Evolutionary conservation across 1,140 invertebrate species (phyloP).

Genomic region (Chlorops oryzae): DNA sequence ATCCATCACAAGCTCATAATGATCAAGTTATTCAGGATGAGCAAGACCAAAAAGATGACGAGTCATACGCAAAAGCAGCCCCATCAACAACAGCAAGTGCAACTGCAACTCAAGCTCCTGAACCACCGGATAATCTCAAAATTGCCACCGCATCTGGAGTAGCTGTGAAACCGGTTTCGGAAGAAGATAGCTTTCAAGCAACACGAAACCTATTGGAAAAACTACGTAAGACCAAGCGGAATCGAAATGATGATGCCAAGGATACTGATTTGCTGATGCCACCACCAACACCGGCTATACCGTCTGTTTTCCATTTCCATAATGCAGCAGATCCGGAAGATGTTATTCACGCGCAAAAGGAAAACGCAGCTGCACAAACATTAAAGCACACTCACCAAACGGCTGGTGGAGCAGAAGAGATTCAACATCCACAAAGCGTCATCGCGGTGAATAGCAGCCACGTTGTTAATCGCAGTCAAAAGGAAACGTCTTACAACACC

Average conservation of each 20-base stretch:
- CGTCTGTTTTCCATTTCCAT: conserved; percentile 40
- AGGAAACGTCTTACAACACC: too few relatives aligned
- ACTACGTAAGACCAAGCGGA: conserved; percentile 37
- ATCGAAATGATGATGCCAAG: conserved; percentile 28
- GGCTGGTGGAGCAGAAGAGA: too few relatives aligned
- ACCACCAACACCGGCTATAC: conserved; percentile 39
- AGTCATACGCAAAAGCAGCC: conserved; percentile 9
- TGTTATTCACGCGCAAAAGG: conserved; percentile 39
- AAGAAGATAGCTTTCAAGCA: conserved; percentile 36
- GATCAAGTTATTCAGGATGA: too few relatives aligned
- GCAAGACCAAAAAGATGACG: too few relatives aligned
- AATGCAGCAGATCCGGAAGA: conserved; percentile 43
- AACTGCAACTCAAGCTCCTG: conserved; percentile 14
- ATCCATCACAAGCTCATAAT: too few relatives aligned
- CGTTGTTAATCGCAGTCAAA: too few relatives aligned
- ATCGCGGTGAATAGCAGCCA: too few relatives aligned
- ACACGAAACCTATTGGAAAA: conserved; percentile 38
- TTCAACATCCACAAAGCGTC: too few relatives aligned
- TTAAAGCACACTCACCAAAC: too few relatives aligned
- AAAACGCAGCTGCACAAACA: conserved; percentile 23
- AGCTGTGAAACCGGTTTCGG: conserved; percentile 26
- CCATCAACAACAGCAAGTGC: conserved; percentile 6
- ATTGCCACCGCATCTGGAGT: conserved; percentile 8
- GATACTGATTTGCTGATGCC: conserved; percentile 29
- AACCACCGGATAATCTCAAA: conserved; percentile 27